These are phyloP conservation scores for Gobius niger DNA, from an alignment of 2,113 vertebrate genomes.

Conservation along the genomic window DNA sequence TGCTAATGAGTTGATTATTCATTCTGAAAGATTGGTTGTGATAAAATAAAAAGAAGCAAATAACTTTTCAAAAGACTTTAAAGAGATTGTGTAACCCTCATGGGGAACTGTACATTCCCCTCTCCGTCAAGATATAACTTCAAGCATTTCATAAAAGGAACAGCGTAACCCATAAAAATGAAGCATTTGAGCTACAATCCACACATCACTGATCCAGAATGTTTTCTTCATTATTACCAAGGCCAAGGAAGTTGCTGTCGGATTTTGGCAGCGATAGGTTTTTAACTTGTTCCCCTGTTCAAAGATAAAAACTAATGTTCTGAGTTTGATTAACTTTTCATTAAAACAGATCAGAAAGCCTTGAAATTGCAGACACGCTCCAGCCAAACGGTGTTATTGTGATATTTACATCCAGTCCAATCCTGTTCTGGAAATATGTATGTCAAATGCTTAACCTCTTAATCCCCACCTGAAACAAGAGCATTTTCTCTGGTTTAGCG, in stretches of 20 bases:
- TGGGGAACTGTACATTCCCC: slow-evolving; percentile 28
- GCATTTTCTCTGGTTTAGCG: too few species aligned
- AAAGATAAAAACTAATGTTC: not conserved
- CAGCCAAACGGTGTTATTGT: not conserved
- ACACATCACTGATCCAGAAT: not conserved
- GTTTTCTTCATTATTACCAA: not conserved
- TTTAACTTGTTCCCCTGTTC: not conserved
- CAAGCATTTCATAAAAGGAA: slow-evolving; percentile 35
- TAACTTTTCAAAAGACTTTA: slow-evolving; percentile 24
- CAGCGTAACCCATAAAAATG: slow-evolving; percentile 33
- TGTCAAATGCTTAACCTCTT: too few species aligned
- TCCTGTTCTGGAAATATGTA: too few species aligned
- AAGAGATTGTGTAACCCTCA: slow-evolving; percentile 29
- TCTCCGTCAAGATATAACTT: slow-evolving; percentile 30
- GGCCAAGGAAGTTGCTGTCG: not conserved
- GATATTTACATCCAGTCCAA: too few species aligned
- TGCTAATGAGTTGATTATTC: slow-evolving; percentile 18
- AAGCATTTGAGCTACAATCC: slow-evolving; percentile 4
- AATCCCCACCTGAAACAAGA: too few species aligned
- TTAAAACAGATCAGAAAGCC: not conserved
- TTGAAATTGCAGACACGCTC: not conserved
- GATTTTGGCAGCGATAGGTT: not conserved
- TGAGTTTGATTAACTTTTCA: slow-evolving; percentile 1
- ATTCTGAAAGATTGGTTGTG: slow-evolving; percentile 20
- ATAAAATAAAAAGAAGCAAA: slow-evolving; percentile 1